phyloP scores from a whole-genome alignment of 2,888 invertebrate species.

The Orthosia incerta region DNA sequence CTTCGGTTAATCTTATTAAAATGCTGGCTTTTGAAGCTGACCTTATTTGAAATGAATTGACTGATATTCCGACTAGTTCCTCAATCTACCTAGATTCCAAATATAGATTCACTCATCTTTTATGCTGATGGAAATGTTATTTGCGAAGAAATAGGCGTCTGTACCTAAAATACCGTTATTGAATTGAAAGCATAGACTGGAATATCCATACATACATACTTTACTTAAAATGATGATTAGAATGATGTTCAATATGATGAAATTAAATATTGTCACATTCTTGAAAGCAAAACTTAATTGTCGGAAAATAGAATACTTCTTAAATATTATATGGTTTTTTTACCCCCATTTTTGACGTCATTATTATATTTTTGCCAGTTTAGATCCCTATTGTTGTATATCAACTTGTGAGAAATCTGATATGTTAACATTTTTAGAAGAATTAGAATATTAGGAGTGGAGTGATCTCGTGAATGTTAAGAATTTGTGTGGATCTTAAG shows the following conservation, averaged over 20 bases:
- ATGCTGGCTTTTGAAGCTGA: constrained; percentile 39
- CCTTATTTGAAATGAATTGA: constrained; percentile 37
- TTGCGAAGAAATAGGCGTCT: not conserved
- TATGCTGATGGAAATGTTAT: constrained; percentile 31
- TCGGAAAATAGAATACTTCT: not conserved
- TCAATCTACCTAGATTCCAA: not conserved
- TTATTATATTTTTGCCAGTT: too few species aligned
- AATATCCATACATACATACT: not conserved
- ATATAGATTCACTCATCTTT: constrained; percentile 35
- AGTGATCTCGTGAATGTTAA: too few species aligned
- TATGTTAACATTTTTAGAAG: too few species aligned
- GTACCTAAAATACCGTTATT: not conserved
- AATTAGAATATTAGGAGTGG: too few species aligned
- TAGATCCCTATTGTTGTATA: too few species aligned
- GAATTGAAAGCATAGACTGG: not conserved
- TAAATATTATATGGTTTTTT: too few species aligned
- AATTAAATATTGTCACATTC: not conserved
- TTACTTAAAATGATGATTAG: constrained; percentile 14
- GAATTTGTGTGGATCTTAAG: too few species aligned
- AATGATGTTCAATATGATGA: not conserved
- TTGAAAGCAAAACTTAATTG: not conserved
- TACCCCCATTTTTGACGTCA: too few species aligned
- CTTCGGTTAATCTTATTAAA: constrained; percentile 58
- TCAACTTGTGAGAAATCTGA: too few species aligned
- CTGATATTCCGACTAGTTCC: constrained; percentile 19